phyloP scores from a whole-genome alignment of 2,888 invertebrate genomes.

The Cryptus viduatorius region DNA sequence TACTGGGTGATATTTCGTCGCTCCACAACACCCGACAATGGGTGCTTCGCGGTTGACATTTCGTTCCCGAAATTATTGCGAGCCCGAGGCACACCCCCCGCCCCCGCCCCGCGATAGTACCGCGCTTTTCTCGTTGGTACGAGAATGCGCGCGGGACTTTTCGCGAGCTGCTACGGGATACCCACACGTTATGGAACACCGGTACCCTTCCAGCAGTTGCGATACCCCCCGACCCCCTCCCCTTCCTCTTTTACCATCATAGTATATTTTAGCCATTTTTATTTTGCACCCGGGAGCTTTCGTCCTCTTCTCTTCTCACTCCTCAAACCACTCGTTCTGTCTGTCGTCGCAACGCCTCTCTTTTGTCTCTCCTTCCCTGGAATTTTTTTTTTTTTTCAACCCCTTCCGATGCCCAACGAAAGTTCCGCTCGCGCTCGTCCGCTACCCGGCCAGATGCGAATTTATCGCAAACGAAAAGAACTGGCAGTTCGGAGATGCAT shows the following conservation, averaged over 20 bases:
- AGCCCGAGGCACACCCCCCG: conserved; percentile 16
- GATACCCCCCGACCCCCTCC: conserved; percentile 49
- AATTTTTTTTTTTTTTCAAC: conserved; percentile 5
- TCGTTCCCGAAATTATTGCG: conserved; percentile 78
- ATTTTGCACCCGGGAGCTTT: conserved; percentile 38
- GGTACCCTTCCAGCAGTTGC: conserved; percentile 59
- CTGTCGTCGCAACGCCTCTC: conserved; percentile 7
- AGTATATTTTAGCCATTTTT: conserved; percentile 43
- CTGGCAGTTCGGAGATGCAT: neutral
- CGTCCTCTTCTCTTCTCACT: conserved; percentile 10
- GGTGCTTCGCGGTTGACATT: conserved; percentile 82
- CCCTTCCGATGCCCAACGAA: conserved; percentile 46
- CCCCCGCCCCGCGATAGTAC: conserved; percentile 38
- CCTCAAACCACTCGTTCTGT: conserved; percentile 7
- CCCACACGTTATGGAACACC: conserved; percentile 43
- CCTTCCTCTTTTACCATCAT: conserved; percentile 2
- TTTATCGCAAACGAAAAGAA: conserved; percentile 39
- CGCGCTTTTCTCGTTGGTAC: conserved; percentile 26
- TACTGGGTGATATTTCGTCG: conserved; percentile 83
- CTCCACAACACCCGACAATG: conserved; percentile 82
- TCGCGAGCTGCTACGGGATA: conserved; percentile 35
- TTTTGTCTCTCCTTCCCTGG: conserved; percentile 47
- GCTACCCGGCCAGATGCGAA: conserved; percentile 42
- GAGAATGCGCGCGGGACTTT: conserved; percentile 45
- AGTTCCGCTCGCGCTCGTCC: conserved; percentile 35